A percentile compares a stretch with the other conserved stretches of the same genome.
phyloP scores from a whole-genome alignment of 2,113 vertebrate species.

The Rhynchomys soricoides region DNA sequence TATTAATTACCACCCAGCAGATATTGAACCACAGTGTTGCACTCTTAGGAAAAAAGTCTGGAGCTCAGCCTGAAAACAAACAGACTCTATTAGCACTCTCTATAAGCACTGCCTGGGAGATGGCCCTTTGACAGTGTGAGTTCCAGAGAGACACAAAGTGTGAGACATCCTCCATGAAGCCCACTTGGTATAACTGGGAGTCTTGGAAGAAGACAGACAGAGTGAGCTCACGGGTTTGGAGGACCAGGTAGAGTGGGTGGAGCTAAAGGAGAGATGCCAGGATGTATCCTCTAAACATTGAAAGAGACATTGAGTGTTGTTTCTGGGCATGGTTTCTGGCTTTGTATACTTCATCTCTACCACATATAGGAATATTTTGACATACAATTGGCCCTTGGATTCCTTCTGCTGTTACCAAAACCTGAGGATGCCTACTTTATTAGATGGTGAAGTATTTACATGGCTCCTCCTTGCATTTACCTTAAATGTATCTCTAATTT shows the following conservation, averaged over 20 bases:
- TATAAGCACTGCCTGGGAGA: slow-evolving; percentile 71
- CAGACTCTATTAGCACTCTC: slow-evolving; percentile 77
- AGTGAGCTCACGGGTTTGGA: background rate
- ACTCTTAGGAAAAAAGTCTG: slow-evolving; percentile 76
- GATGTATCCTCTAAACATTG: background rate
- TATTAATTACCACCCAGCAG: slow-evolving; percentile 87
- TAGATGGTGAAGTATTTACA: background rate
- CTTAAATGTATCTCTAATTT: background rate
- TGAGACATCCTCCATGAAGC: background rate
- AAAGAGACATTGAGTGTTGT: background rate
- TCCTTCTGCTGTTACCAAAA: background rate
- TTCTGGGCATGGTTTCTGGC: background rate
- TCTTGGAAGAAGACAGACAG: background rate
- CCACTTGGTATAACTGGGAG: background rate
- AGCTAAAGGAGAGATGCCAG: fast-evolving
- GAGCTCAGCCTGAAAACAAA: slow-evolving; percentile 81
- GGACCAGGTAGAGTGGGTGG: fast-evolving
- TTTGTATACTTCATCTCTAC: background rate
- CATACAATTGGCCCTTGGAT: background rate
- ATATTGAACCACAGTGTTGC: slow-evolving; percentile 79
- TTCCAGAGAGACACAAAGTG: fast-evolving
- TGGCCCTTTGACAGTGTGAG: slow-evolving; percentile 40
- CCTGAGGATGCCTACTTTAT: background rate
- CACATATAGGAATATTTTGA: background rate
- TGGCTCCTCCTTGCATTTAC: background rate